phyloP scores from a whole-genome alignment of 2,888 invertebrate genomes.

The Morpho helenor region DNA sequence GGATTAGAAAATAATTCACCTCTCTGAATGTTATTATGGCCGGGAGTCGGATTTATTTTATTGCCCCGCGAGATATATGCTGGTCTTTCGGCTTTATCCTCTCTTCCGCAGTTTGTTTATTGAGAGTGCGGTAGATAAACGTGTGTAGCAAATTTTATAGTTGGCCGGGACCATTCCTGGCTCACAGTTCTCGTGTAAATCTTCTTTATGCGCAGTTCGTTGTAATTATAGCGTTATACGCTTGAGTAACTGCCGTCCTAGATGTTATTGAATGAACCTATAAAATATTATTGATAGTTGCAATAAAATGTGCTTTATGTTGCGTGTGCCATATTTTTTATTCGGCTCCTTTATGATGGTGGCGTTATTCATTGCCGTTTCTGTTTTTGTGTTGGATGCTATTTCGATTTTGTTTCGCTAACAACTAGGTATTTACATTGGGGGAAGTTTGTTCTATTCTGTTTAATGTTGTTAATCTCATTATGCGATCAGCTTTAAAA shows the following conservation, averaged over 20 bases:
- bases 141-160: conserved; percentile 64
- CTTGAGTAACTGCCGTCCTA: conserved; percentile 55
- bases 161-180: conserved; percentile 41
- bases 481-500: too few relatives aligned
- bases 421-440: too few relatives aligned
- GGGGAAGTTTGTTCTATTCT: too few relatives aligned
- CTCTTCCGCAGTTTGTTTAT: conserved; percentile 68
- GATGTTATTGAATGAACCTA: conserved; percentile 72
- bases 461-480: too few relatives aligned
- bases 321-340: conserved; percentile 48
- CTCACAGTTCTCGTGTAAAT: conserved; percentile 57
- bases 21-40: conserved; percentile 75
- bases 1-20: conserved; percentile 79
- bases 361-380: conserved; percentile 41
- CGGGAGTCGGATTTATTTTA: conserved; percentile 74
- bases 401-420: conserved; percentile 5
- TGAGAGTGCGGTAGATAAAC: conserved; percentile 53
- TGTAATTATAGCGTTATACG: conserved; percentile 8
- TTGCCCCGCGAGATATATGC: conserved; percentile 66
- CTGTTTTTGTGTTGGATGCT: conserved; percentile 25
- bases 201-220: conserved; percentile 55
- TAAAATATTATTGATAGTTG: conserved; percentile 72
- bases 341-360: conserved; percentile 47
- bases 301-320: conserved; percentile 70
- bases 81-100: conserved; percentile 69